Percentiles rank a stretch among this genome's conserved stretches.
Conservation (phyloP, 1,140 invertebrate genomes). For the Zaprionus nigranus region DNA sequence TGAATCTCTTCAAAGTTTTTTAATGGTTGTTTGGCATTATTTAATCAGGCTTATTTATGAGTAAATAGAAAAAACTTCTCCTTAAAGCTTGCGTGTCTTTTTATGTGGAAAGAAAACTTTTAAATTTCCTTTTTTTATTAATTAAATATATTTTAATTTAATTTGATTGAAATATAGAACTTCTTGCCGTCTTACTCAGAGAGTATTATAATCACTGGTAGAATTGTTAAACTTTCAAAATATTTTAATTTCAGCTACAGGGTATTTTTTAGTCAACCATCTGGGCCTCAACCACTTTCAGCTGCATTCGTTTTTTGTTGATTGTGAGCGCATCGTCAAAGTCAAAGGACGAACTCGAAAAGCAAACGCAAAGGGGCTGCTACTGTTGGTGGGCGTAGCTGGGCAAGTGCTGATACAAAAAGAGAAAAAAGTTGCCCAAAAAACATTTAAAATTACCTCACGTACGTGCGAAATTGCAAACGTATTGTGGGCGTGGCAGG, state of each 20-base stretch:
- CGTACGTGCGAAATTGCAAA: slow-evolving; percentile 78
- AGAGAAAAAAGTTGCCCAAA: slow-evolving; percentile 54
- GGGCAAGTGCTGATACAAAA: slow-evolving; percentile 40
- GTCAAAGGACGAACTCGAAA: slow-evolving; percentile 40
- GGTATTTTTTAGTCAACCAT: neutral
- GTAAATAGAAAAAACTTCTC: too few relatives aligned
- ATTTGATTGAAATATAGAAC: too few relatives aligned
- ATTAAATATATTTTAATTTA: too few relatives aligned
- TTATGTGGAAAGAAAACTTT: too few relatives aligned
- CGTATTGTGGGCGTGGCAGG: slow-evolving; percentile 72
- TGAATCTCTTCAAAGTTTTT: too few relatives aligned
- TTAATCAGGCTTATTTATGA: too few relatives aligned
- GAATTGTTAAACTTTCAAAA: too few relatives aligned
- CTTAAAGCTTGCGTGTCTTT: too few relatives aligned
- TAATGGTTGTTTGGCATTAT: too few relatives aligned
- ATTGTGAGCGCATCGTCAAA: slow-evolving; percentile 27
- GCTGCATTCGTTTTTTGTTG: slow-evolving; percentile 10
- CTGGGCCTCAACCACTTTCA: neutral
- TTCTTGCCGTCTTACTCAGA: too few relatives aligned
- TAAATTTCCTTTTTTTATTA: too few relatives aligned
- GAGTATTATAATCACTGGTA: too few relatives aligned
- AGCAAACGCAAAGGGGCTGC: slow-evolving; percentile 16
- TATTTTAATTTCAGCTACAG: neutral
- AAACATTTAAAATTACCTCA: slow-evolving; percentile 82
- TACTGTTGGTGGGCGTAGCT: slow-evolving; percentile 18